Evolutionary conservation across 1,140 invertebrate genomes (phyloP).

Genomic region (Paracyclopina nana): DNA sequence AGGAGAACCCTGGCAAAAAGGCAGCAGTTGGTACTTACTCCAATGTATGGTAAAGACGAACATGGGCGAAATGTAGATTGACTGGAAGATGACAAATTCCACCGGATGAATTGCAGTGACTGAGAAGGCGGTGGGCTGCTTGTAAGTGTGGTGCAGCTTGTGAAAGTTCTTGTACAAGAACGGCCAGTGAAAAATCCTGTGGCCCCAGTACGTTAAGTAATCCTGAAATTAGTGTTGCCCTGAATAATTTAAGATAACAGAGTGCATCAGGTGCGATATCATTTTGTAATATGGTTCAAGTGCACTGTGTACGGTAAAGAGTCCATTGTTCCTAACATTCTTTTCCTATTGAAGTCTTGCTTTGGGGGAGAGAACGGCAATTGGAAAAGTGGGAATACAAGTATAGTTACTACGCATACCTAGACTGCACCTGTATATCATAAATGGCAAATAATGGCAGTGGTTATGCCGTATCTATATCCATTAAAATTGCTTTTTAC

Average conservation of each 20-base stretch:
- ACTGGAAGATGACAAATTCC: slow-evolving; percentile 32
- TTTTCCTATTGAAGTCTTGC: too few relatives aligned
- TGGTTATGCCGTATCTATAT: too few relatives aligned
- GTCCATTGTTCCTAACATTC: too few relatives aligned
- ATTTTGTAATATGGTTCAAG: too few relatives aligned
- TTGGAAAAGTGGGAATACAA: too few relatives aligned
- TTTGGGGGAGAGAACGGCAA: too few relatives aligned
- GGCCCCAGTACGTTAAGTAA: slow-evolving; percentile 42
- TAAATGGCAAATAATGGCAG: too few relatives aligned
- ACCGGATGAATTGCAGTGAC: slow-evolving; percentile 50
- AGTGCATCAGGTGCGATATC: too few relatives aligned
- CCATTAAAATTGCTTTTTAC: too few relatives aligned
- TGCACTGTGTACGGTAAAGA: too few relatives aligned
- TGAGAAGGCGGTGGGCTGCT: slow-evolving; percentile 49
- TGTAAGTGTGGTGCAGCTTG: slow-evolving; percentile 50
- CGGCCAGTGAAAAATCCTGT: slow-evolving; percentile 43
- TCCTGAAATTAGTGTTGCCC: slow-evolving; percentile 30
- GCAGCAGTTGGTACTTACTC: slow-evolving; percentile 31
- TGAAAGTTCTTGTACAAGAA: slow-evolving; percentile 48
- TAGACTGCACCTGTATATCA: too few relatives aligned
- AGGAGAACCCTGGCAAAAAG: slow-evolving; percentile 9
- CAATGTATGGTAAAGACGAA: slow-evolving; percentile 39
- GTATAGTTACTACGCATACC: too few relatives aligned
- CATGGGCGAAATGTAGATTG: slow-evolving; percentile 25
- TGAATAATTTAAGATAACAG: not conserved